Percentiles rank a stretch among this genome's conserved stretches.
phyloP scores from a whole-genome alignment of 1,140 invertebrate species.

The Proctacanthus coquilletti region DNA sequence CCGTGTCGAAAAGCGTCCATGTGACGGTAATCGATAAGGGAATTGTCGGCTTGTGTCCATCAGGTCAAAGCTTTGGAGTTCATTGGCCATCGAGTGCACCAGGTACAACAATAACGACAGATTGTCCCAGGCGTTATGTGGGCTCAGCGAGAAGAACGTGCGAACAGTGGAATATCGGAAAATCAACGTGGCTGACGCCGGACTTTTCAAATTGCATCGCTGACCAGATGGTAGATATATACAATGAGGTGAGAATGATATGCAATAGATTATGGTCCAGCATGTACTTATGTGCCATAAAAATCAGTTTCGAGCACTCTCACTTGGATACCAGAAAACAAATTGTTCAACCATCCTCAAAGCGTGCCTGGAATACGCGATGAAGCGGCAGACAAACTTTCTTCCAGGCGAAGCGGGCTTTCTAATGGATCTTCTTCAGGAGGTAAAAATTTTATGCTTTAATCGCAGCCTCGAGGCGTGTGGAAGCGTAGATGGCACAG shows the following conservation, averaged over 20 bases:
- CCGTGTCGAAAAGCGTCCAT: slow-evolving; percentile 38
- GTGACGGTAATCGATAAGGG: slow-evolving; percentile 44
- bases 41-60: slow-evolving; percentile 36
- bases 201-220: slow-evolving; percentile 58
- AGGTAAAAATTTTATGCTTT: slow-evolving; percentile 15
- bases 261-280: neutral
- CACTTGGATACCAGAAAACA: slow-evolving; percentile 46
- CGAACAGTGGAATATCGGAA: slow-evolving; percentile 38
- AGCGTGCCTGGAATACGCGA: slow-evolving; percentile 24
- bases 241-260: slow-evolving; percentile 39
- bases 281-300: slow-evolving; percentile 8
- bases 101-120: slow-evolving; percentile 38
- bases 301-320: slow-evolving; percentile 45
- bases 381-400: slow-evolving; percentile 20
- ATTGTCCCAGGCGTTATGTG: slow-evolving; percentile 39
- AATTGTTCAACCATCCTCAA: slow-evolving; percentile 34
- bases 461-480: too few species aligned
- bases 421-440: slow-evolving; percentile 26
- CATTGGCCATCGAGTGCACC: slow-evolving; percentile 46
- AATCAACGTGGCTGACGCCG: slow-evolving; percentile 51
- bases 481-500: too few species aligned
- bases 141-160: slow-evolving; percentile 37
- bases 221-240: slow-evolving; percentile 43
- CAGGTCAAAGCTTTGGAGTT: slow-evolving; percentile 32
- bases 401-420: slow-evolving; percentile 27